Evolutionary conservation across 2,888 invertebrate species (phyloP), one percentile per base, ranked within the genome.

Genomic region (Leptopilina drosophilae): DNA sequence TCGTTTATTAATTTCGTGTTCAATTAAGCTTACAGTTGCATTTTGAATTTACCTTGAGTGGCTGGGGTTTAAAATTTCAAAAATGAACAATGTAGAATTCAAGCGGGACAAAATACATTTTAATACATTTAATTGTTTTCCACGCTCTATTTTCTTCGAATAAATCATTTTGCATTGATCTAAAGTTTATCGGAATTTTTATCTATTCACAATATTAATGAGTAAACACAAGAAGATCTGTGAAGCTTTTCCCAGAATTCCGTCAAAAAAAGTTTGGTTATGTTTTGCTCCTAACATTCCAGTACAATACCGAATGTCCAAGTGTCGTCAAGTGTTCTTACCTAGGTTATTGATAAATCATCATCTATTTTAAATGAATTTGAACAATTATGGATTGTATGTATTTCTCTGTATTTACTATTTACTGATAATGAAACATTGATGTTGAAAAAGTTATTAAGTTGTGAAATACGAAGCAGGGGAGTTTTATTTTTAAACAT

Each of bases 11-110:
- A 26, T 12, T 59, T 40, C 64, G 76, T 64, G 59, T 59, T 59
- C n/a, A 20, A 9, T 33, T 11, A 73, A 14, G 3, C 40, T 80
- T 78, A 82, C 53, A 84, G 79, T 87, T 85, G 77, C 66, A 62
- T 83, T 88, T 89, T 88, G 82, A 89, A 86, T 84, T 85, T 83
- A 82, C 80, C 80, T 85, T 82, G 77, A 65, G 76, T 84, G 79
- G 82, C 82, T 85, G 85, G 87, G 88, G 90, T 90, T 91, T 87
- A 90, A 91, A 91, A 91, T 91, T 91, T 91, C 90, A 91, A 91
- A 91, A 91, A 89, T 91, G 85, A 89, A 87, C 90, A 88, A 89
- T 89, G 88, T 85, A 87, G 87, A 86, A 88, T 90, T 91, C 87
- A 89, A 91, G 90, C 90, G 89, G 90, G 90, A 90, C 87, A 83